These are phyloP conservation scores for Copsychus sechellarum DNA, from an alignment of 2,113 vertebrate genomes.

Conservation along the genomic window DNA sequence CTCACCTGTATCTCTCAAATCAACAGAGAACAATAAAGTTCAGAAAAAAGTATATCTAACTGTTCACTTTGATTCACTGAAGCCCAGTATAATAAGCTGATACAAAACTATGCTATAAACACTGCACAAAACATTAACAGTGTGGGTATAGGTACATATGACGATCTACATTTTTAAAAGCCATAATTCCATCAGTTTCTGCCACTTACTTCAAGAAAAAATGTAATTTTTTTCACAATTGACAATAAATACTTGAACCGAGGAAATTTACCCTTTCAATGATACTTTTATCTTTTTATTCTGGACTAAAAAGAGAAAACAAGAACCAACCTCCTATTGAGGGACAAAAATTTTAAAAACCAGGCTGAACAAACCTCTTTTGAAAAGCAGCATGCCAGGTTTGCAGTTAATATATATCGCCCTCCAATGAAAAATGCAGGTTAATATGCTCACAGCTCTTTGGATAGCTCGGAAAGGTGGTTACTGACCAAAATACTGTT, in stretches of 20 bases:
- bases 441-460: not conserved
- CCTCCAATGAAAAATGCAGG: not conserved
- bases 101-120: not conserved
- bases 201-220: not conserved
- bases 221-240: not conserved
- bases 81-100: not conserved
- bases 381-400: not conserved
- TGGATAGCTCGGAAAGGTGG: not conserved
- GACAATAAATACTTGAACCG: not conserved
- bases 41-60: not conserved
- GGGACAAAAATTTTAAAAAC: not conserved
- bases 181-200: not conserved
- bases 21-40: not conserved
- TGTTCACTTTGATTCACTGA: not conserved
- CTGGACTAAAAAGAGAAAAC: not conserved
- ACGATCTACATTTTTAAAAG: not conserved
- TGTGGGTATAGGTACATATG: not conserved
- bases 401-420: not conserved
- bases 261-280: not conserved
- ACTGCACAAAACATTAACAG: not conserved
- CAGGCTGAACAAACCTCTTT: not conserved
- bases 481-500: not conserved
- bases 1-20: not conserved
- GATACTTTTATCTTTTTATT: not conserved
- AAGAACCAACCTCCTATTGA: not conserved